Conservation (phyloP, 1,140 invertebrate species). For the Coptotermes formosanus region DNA sequence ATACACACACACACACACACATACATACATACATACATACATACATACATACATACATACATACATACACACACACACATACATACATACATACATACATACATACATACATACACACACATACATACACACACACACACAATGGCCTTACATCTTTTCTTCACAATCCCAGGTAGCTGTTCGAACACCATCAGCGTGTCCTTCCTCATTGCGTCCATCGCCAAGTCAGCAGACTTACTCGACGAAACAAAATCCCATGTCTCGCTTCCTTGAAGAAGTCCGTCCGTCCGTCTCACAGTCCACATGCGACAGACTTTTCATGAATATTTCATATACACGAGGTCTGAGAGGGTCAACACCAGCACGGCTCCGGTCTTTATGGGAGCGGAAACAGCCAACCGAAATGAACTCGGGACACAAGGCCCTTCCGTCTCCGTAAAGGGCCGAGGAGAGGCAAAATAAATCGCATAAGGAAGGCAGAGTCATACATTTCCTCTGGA, state of each 20-base stretch:
- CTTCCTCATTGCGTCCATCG: neutral
- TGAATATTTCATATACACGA: conserved; percentile 30
- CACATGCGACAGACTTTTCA: conserved; percentile 25
- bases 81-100: too few relatives aligned
- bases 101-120: too few relatives aligned
- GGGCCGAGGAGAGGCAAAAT: neutral
- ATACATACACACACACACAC: too few relatives aligned
- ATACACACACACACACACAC: too few relatives aligned
- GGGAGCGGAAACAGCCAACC: neutral
- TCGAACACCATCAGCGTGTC: neutral
- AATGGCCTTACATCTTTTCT: too few relatives aligned
- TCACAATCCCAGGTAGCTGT: neutral
- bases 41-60: too few relatives aligned
- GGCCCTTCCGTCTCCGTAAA: neutral
- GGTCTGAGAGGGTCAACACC: neutral
- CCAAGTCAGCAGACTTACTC: neutral
- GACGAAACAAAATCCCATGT: conserved; percentile 26
- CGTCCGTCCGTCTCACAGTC: conserved; percentile 12
- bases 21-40: too few relatives aligned
- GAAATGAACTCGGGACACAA: neutral
- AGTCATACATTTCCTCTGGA: neutral
- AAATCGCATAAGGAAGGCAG: neutral
- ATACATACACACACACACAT: too few relatives aligned
- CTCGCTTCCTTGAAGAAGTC: neutral
- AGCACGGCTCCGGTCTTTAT: neutral